Evolutionary conservation across 2,888 invertebrate genomes (phyloP), one percentile per base, ranked within the genome.

Genomic region (Drosophila nr. medialis): DNA sequence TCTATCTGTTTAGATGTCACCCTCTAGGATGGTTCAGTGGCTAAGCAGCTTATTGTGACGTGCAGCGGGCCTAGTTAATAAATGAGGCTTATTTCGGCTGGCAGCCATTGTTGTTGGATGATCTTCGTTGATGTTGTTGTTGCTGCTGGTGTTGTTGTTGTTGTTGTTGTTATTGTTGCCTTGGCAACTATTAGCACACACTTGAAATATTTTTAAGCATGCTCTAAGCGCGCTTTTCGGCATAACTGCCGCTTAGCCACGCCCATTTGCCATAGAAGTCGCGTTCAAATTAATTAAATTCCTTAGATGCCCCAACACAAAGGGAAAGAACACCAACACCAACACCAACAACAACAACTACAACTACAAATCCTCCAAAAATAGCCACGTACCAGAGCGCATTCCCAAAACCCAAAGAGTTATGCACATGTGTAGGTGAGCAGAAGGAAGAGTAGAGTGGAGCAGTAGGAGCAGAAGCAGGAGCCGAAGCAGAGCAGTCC

Each of bases 211-310:
- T 72, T 81, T 58, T 50, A 27, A 18, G 54, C 77, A 77, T 64
- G 58, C 89, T 51, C 81, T 84, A 89, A 86, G 81, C 89, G 72
- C 70, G 73, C 79, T 71, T 78, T 80, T 81, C 80, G 72, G 82
- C 81, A 80, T 77, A 80, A 80, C 81, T 72, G 70, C 69, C 63
- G 78, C 78, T 68, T 65, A 65, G 79, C 67, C 87, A 88, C 89
- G 89, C 90, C 87, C 88, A 77, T 81, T 76, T 81, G 84, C 80
- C 89, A 89, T 81, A 89, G 89, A 86, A 88, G 73, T 81, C 74
- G 78, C 73, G 75, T 71, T 77, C 70, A 78, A 89, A 89, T 90
- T 90, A 88, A 90, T 90, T 90, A 86, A 89, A 89, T 89, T 90
- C 86, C 90, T 83, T 69, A 78, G 77, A 79, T 75, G 76, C 62